Base-by-base conservation (phyloP, 2,113 vertebrate genomes). In the Hydropotes inermis region DNA sequence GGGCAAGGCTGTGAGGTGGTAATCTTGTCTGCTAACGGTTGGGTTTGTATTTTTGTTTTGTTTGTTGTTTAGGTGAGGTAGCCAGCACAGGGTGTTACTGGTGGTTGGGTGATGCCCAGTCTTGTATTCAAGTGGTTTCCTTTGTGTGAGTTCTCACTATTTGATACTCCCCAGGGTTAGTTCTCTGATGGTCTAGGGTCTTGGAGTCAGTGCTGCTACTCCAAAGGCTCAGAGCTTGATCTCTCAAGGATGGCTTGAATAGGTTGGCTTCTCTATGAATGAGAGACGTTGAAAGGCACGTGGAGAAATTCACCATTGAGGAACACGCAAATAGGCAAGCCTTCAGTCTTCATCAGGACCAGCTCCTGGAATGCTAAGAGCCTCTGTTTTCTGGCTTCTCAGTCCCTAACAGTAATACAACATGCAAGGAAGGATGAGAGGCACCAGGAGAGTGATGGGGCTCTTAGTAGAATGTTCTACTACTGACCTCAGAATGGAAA, bases 351-450 rank as follows among this genome's bases (percentile, higher is more conserved):
- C 54, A 8, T 54, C 21, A 27, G 7, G 27, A 83, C 11, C 17
- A 28, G 23, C 16, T 36, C 33, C 33, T 23, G n/a, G 43, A 70
- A 82, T 7, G 27, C 60, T 89, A 61, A 64, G 5, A 50, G 9
- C 21, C 70, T 55, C 12, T 0, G 5, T 15, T 89, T 3, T 52
- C 70, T n/a, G 47, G 7, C 19, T 78, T 86, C 58, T 33, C 17
- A 36, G n/a, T 28, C 36, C 27, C 4, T 50, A 8, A 36, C 1
- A 14, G 4, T 13, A 50, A 50, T 3, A 23, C 7, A 30, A 25
- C 0, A 7, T 15, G 5, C 19, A 6, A 33, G 7, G 28, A 15
- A 36, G 10, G 19, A 30, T 23, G 30, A 11, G 5, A 23, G 27
- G 7, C 19, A 8, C 12, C 36, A 27, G 47, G 45, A 81, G 25